Base-by-base conservation (phyloP, 2,888 invertebrate genomes). In the Seladonia tumulorum region DNA sequence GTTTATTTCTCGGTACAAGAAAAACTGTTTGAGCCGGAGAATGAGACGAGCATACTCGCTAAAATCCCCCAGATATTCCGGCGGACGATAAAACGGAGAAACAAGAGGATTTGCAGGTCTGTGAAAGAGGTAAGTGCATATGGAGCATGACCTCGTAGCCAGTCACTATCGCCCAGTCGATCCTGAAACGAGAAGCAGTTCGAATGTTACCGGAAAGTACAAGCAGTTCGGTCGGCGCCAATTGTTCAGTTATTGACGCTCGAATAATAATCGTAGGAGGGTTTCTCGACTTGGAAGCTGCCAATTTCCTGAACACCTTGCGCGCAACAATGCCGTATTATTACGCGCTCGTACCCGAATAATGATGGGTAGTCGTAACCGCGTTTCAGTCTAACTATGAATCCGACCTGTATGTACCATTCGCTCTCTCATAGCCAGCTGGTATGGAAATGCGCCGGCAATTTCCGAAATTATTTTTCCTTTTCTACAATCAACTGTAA, bases 261-360 rank as follows among this genome's bases (percentile, higher is more conserved):
- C 68, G 71, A 76, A 79, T 81, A 82, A 82, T 82, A 80, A 77
- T 86, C 86, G 70, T 79, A 79, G 79, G 75, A 68, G 53, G 75
- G 66, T 81, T 82, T 53, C 82, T 82, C 83, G 81, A 47, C 35
- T 42, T 53, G 80, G 70, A 70, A 83, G 85, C 79, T 81, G 79
- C 77, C 78, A 76, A 88, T 82, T 90, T 87, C 90, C 90, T 83
- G 86, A 72, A 25, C 73, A 79, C 76, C 81, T 83, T 71, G 73
- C 47, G 80, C 76, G 60, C 83, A 86, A 89, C 88, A 88, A 89
- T 89, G 76, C 82, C 63, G 74, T 66, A 53, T 89, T 87, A 89
- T 90, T 89, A 89, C 78, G 81, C 70, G 80, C 53, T 72, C 70
- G 82, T 82, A 77, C 25, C 68, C 63, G 85, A 85, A 83, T 63